These are phyloP conservation scores for Synergus laeviventris DNA, from an alignment of 2,888 invertebrate genomes.

Conservation along the genomic window DNA sequence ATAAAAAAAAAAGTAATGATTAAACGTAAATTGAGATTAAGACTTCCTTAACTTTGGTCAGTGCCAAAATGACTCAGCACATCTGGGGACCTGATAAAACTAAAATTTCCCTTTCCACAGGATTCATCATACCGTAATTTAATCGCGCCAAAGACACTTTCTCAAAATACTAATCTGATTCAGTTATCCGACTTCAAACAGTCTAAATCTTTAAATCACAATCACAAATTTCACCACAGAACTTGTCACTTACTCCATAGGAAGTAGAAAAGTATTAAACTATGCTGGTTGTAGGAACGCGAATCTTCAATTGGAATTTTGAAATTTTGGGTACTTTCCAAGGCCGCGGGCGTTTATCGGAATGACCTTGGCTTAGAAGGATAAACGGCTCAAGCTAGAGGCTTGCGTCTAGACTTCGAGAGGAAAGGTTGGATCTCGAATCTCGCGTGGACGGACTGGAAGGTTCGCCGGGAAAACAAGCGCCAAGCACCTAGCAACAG, in stretches of 20 bases:
- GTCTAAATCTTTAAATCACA: background rate
- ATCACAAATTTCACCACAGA: background rate
- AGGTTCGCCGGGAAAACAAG: slow-evolving; percentile 46
- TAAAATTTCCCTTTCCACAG: background rate
- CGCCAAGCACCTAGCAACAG: slow-evolving; percentile 63
- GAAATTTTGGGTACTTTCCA: slow-evolving; percentile 17
- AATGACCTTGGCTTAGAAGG: slow-evolving; percentile 38
- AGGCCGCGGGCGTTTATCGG: slow-evolving; percentile 25
- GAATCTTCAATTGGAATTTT: background rate
- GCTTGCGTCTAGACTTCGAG: background rate
- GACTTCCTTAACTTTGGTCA: slow-evolving; percentile 10
- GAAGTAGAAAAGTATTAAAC: background rate
- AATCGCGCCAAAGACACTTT: background rate
- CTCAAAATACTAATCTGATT: background rate
- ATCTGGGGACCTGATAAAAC: background rate
- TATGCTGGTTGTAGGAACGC: background rate
- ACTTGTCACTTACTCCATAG: slow-evolving; percentile 11
- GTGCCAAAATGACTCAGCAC: slow-evolving; percentile 13
- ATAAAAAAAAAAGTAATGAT: background rate
- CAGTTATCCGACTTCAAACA: background rate
- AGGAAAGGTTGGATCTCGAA: slow-evolving; percentile 40
- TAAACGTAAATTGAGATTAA: background rate
- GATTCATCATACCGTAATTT: background rate
- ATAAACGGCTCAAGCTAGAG: slow-evolving; percentile 8
- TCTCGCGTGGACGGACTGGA: slow-evolving; percentile 50